These are phyloP conservation scores for Artibeus lituratus DNA, from an alignment of 2,797 vertebrate genomes.

Conservation along the genomic window DNA sequence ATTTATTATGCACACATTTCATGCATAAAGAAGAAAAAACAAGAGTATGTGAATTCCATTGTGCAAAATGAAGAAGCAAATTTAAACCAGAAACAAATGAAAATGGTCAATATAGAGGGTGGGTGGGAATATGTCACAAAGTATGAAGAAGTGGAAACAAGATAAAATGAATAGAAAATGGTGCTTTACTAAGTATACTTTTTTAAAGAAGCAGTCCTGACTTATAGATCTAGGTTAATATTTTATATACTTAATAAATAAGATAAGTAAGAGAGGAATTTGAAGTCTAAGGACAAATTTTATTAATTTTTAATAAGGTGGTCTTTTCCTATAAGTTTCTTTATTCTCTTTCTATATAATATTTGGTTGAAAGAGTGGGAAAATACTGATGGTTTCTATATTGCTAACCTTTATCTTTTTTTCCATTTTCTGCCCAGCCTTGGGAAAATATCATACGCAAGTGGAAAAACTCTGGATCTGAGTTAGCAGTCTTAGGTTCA, in stretches of 20 bases:
- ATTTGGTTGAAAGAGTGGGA: background rate
- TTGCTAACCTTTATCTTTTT: conserved; percentile 18
- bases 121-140: background rate
- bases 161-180: background rate
- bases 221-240: background rate
- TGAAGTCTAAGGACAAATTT: background rate
- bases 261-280: background rate
- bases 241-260: background rate
- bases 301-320: background rate
- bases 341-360: background rate
- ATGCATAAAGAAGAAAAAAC: background rate
- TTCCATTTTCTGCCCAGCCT: background rate
- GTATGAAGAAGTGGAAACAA: background rate
- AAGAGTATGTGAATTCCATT: background rate
- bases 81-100: background rate
- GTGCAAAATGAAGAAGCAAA: background rate
- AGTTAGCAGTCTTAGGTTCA: background rate
- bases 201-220: background rate
- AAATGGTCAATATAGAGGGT: background rate
- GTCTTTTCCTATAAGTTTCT: background rate
- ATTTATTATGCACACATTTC: background rate
- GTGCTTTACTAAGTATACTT: background rate
- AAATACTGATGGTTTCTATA: conserved; percentile 27
- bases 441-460: background rate
- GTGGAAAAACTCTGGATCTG: background rate